Evolutionary conservation across 1,140 invertebrate species (phyloP).

Genomic region (Phortica variegata): DNA sequence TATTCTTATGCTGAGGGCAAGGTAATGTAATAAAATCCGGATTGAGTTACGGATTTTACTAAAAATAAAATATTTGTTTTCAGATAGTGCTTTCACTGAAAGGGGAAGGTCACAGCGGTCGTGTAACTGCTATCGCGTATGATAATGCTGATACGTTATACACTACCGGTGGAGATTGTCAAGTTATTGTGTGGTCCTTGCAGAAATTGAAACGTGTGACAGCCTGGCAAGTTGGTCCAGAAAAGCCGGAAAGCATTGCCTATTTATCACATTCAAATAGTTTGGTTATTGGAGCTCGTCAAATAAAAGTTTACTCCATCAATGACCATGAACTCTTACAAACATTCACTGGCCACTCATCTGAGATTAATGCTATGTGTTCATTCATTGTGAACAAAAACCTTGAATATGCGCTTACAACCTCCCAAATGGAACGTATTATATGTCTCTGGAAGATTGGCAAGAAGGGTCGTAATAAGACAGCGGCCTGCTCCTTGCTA

Average conservation of each 20-base stretch:
- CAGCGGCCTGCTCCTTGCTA: slow-evolving; percentile 62
- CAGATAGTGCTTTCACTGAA: slow-evolving; percentile 33
- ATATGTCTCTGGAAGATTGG: slow-evolving; percentile 51
- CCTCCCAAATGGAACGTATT: slow-evolving; percentile 56
- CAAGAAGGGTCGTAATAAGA: slow-evolving; percentile 39
- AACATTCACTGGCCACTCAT: slow-evolving; percentile 69
- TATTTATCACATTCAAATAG: slow-evolving; percentile 65
- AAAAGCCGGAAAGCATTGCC: slow-evolving; percentile 67
- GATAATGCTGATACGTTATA: slow-evolving; percentile 58
- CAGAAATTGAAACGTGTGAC: slow-evolving; percentile 58
- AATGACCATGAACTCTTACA: slow-evolving; percentile 62
- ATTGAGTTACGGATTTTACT: too few relatives aligned
- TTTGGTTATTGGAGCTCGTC: slow-evolving; percentile 66
- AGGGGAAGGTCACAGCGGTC: slow-evolving; percentile 60
- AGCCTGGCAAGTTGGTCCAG: slow-evolving; percentile 68
- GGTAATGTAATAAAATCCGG: slow-evolving; percentile 41
- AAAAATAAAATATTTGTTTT: neutral
- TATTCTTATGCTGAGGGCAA: slow-evolving; percentile 68
- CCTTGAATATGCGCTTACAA: slow-evolving; percentile 64
- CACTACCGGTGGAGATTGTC: slow-evolving; percentile 59
- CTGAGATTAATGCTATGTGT: slow-evolving; percentile 63
- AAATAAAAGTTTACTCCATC: slow-evolving; percentile 69
- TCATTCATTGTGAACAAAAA: slow-evolving; percentile 55
- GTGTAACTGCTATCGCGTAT: slow-evolving; percentile 61
- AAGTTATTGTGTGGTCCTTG: slow-evolving; percentile 60